Percentiles rank a stretch among this genome's conserved stretches.
These are phyloP conservation scores for Hetaerina titia DNA, from an alignment of 2,888 invertebrate species.

Conservation along the genomic window DNA sequence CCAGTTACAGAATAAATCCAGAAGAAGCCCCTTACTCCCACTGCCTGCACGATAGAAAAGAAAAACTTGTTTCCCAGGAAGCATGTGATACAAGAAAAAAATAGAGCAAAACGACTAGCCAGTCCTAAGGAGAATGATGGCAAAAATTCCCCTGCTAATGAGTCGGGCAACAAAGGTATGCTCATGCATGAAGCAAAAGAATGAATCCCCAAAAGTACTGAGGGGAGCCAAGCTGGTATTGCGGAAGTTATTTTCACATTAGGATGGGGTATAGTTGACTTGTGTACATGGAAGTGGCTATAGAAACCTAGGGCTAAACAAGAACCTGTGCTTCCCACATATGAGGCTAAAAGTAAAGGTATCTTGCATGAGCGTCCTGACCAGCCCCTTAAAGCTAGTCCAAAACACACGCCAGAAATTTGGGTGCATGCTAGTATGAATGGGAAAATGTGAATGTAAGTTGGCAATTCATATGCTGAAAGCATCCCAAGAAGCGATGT, in stretches of 20 bases:
- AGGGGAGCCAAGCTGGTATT: conserved; percentile 41
- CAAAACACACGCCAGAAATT: not conserved
- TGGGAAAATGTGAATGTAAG: conserved; percentile 9
- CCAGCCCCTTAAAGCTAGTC: conserved; percentile 19
- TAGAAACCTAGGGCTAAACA: conserved; percentile 44
- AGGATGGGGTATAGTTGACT: not conserved
- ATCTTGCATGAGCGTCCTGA: conserved; percentile 33
- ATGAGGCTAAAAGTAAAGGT: not conserved
- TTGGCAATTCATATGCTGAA: not conserved
- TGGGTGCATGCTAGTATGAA: conserved; percentile 34
- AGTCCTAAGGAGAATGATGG: conserved; percentile 1
- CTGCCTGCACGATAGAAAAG: not conserved
- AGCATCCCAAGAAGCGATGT: conserved; percentile 12
- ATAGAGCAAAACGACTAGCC: conserved; percentile 27
- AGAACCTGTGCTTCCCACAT: conserved; percentile 2
- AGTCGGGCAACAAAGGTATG: conserved; percentile 35
- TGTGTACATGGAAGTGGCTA: conserved; percentile 36
- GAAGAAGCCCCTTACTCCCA: conserved; percentile 48
- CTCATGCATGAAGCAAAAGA: conserved; percentile 54
- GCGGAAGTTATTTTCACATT: not conserved
- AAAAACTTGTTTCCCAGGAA: conserved; percentile 34
- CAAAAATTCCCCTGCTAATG: conserved; percentile 57
- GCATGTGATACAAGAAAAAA: conserved; percentile 24
- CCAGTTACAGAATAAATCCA: conserved; percentile 43
- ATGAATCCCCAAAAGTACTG: conserved; percentile 47